These are phyloP conservation scores for Drosophila pectinifera DNA, from an alignment of 1,140 invertebrate genomes.

Conservation along the genomic window DNA sequence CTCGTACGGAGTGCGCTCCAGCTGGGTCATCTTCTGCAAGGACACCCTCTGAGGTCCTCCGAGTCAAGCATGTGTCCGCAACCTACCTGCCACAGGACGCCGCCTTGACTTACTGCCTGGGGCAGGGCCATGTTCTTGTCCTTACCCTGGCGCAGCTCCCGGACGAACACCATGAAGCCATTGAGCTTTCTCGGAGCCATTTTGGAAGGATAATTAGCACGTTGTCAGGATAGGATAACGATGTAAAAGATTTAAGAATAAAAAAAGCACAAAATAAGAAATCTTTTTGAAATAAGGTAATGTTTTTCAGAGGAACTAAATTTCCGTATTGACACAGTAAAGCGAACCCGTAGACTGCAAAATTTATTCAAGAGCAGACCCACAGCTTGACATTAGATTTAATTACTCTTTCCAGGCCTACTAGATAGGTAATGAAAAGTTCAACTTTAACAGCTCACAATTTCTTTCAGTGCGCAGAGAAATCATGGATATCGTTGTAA, in stretches of 20 bases:
- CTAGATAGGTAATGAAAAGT: no score
- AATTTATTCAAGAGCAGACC: no score
- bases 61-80: no score
- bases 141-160: constrained; percentile 21
- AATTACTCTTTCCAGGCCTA: not conserved
- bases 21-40: constrained; percentile 42
- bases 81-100: constrained; percentile 42
- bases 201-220: not conserved
- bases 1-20: constrained; percentile 42
- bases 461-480: constrained; percentile 24
- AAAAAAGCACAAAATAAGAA: not conserved
- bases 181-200: constrained; percentile 47
- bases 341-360: not conserved
- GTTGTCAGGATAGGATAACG: no score
- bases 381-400: not conserved
- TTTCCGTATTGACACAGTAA: not conserved
- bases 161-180: constrained; percentile 54
- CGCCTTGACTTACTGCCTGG: constrained; percentile 30
- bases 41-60: not conserved
- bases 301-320: not conserved
- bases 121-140: constrained; percentile 1
- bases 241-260: no score
- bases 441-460: no score
- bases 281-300: not conserved
- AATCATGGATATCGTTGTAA: constrained; percentile 61